Evolutionary conservation across 1,140 invertebrate genomes (phyloP).

Genomic region (Aphaenogaster rudis): DNA sequence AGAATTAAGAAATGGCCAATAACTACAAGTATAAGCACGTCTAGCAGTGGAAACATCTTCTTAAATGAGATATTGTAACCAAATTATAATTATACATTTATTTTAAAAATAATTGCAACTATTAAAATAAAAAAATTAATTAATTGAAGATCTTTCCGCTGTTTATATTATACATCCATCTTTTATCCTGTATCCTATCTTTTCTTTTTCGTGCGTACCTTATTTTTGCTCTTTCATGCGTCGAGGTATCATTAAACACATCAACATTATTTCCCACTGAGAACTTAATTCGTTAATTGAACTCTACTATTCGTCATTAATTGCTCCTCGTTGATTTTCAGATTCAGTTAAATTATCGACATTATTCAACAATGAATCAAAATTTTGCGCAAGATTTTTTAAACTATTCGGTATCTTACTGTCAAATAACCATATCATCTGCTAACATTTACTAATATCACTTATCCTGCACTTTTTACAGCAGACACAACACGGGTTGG

Average conservation of each 20-base stretch:
- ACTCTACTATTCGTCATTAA: not conserved
- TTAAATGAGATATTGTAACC: not conserved
- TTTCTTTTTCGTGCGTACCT: slow-evolving; percentile 2
- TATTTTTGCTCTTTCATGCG: not conserved
- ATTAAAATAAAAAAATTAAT: not conserved
- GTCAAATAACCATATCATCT: not conserved
- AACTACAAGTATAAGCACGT: not conserved
- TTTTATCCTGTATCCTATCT: not conserved
- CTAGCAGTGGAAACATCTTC: slow-evolving; percentile 24
- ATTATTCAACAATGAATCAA: not conserved
- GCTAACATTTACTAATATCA: slow-evolving; percentile 26
- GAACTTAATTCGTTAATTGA: not conserved
- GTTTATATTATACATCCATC: not conserved
- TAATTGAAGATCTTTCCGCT: slow-evolving; percentile 59
- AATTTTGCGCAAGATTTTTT: not conserved
- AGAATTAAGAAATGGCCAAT: slow-evolving; percentile 33
- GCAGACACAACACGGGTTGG: not conserved
- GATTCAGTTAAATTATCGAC: not conserved
- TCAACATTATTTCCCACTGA: not conserved
- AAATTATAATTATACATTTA: not conserved
- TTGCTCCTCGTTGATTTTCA: not conserved
- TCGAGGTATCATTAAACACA: not conserved
- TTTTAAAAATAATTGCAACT: not conserved
- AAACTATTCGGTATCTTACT: not conserved
- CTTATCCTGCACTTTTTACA: not conserved